These are phyloP conservation scores for Rhynchomys soricoides DNA, from an alignment of 2,113 vertebrate genomes.

Conservation along the genomic window DNA sequence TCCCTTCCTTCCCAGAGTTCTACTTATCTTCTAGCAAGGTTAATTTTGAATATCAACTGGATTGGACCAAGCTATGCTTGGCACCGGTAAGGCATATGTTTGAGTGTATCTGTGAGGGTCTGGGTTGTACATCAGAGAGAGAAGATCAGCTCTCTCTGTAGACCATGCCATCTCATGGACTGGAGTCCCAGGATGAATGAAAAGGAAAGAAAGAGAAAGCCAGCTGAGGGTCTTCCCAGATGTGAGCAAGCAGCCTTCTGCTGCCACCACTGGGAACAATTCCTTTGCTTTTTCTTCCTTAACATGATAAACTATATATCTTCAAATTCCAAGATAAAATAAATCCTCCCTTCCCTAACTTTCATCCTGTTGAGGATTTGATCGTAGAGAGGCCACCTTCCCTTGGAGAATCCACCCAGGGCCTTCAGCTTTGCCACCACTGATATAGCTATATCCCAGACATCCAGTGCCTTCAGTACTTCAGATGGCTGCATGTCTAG, in stretches of 20 bases:
- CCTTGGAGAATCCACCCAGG: background rate
- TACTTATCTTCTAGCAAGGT: background rate
- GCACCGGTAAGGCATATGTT: background rate
- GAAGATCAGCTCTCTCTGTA: background rate
- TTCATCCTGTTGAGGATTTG: background rate
- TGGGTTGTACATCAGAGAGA: background rate
- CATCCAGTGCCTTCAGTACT: background rate
- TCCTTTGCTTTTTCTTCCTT: background rate
- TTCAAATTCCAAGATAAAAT: background rate
- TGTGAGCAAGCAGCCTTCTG: background rate
- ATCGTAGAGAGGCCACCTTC: background rate
- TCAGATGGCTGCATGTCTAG: background rate
- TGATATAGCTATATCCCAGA: accelerated
- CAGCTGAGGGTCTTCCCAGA: background rate
- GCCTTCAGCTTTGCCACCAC: background rate
- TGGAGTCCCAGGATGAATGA: no score
- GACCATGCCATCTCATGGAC: background rate
- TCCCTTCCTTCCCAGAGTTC: no score
- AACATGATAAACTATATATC: no score
- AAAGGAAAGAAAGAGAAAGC: background rate
- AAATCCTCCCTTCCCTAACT: background rate
- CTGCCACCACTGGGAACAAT: background rate
- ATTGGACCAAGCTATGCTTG: background rate
- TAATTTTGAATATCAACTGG: background rate
- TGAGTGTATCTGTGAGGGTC: background rate